phyloP scores from a whole-genome alignment of 2,888 invertebrate genomes.

The Bibio marci region DNA sequence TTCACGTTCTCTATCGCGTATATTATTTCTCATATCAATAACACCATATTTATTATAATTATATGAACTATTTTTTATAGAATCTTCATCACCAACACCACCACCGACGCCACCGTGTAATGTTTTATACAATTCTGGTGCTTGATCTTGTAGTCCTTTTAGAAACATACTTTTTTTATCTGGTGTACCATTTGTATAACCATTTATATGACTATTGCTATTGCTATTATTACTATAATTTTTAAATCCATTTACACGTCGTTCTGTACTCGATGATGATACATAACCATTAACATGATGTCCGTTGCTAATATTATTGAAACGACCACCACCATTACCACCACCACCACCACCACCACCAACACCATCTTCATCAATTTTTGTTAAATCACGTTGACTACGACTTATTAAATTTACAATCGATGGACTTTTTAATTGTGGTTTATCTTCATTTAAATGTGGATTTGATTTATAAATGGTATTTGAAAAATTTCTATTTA shows the following conservation, averaged over 20 bases:
- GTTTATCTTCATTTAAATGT: conserved; percentile 54
- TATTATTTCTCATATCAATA: conserved; percentile 28
- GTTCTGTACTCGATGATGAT: conserved; percentile 10
- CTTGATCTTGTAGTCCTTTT: conserved; percentile 48
- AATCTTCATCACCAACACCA: conserved; percentile 26
- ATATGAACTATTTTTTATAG: conserved; percentile 26
- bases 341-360: conserved; percentile 9
- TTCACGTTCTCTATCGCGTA: conserved; percentile 12
- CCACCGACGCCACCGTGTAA: conserved; percentile 41
- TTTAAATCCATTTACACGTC: too few relatives aligned
- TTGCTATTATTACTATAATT: too few relatives aligned
- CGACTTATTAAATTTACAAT: conserved; percentile 73
- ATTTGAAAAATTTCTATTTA: conserved; percentile 19
- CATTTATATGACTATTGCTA: not conserved
- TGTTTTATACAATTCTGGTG: conserved; percentile 54
- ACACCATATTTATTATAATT: conserved; percentile 22
- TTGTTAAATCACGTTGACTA: conserved; percentile 61
- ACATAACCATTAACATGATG: conserved; percentile 1
- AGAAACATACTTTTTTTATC: conserved; percentile 51
- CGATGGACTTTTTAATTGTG: conserved; percentile 66
- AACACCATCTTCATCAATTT: conserved; percentile 29
- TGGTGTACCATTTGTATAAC: conserved; percentile 29
- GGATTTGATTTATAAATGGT: conserved; percentile 61
- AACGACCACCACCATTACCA: conserved; percentile 10
- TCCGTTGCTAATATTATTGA: conserved; percentile 6